These are phyloP conservation scores for Gastrophryne carolinensis DNA, from an alignment of 2,797 vertebrate species.

Conservation along the genomic window DNA sequence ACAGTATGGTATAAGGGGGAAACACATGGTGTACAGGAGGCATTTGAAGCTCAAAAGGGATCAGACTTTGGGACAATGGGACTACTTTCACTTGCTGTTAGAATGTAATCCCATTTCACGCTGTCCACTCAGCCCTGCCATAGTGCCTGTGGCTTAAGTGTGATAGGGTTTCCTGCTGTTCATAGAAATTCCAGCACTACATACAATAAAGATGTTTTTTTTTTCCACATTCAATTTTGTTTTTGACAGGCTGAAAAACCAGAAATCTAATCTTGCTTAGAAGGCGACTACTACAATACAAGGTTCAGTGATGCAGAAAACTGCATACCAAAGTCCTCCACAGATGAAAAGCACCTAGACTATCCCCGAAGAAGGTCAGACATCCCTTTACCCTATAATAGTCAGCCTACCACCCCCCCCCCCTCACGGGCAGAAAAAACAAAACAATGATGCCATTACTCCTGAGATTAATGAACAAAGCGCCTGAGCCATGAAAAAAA, in stretches of 20 bases:
- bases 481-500: slow-evolving; percentile 3
- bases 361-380: slow-evolving; percentile 21
- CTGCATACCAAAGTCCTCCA: background rate
- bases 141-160: background rate
- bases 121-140: background rate
- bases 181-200: background rate
- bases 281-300: background rate
- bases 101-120: slow-evolving; percentile 1
- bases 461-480: slow-evolving; percentile 22
- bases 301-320: background rate
- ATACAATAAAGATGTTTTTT: background rate
- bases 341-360: slow-evolving; percentile 15
- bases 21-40: background rate
- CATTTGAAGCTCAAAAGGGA: background rate
- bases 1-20: background rate
- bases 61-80: slow-evolving; percentile 1
- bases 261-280: too few relatives aligned
- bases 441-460: slow-evolving; percentile 38
- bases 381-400: background rate
- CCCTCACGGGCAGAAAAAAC: background rate
- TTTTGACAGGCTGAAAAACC: too few relatives aligned
- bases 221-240: too few relatives aligned
- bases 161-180: slow-evolving; percentile 7
- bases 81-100: background rate
- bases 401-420: background rate